Evolutionary conservation across 2,113 vertebrate species (phyloP).

Genomic region (Falco punctatus): DNA sequence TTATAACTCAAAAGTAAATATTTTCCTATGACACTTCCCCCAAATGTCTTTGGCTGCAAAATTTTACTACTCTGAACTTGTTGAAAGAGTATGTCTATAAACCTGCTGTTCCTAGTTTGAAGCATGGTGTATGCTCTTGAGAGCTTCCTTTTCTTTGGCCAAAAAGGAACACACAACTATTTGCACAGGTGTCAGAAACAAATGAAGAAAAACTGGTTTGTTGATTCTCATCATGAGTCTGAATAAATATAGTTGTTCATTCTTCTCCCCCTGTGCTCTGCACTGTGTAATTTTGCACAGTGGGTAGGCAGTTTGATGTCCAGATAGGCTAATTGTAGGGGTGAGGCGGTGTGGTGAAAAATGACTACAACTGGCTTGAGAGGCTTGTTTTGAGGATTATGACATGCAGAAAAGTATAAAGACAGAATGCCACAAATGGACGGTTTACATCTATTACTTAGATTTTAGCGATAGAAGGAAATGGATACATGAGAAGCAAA

Average conservation of each 20-base stretch:
- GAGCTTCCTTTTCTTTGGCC: not conserved
- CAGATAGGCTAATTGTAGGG: not conserved
- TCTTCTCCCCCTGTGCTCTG: not conserved
- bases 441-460: not conserved
- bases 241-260: constrained; percentile 1
- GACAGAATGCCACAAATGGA: not conserved
- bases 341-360: not conserved
- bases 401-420: not conserved
- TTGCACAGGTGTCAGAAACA: constrained; percentile 33
- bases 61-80: not conserved
- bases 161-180: not conserved
- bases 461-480: not conserved
- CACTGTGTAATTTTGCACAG: not conserved
- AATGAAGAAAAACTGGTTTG: constrained; percentile 65
- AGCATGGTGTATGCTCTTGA: not conserved
- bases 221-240: constrained; percentile 25
- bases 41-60: not conserved
- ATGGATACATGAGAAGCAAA: not conserved
- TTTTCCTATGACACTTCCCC: not conserved
- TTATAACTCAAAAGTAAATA: not conserved
- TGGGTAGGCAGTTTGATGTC: not conserved
- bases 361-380: not conserved
- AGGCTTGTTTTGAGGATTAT: not conserved
- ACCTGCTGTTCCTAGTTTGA: not conserved
- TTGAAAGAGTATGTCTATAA: not conserved